Conservation (phyloP, 2,888 invertebrate genomes). For the Leptinotarsa tumamoca region DNA sequence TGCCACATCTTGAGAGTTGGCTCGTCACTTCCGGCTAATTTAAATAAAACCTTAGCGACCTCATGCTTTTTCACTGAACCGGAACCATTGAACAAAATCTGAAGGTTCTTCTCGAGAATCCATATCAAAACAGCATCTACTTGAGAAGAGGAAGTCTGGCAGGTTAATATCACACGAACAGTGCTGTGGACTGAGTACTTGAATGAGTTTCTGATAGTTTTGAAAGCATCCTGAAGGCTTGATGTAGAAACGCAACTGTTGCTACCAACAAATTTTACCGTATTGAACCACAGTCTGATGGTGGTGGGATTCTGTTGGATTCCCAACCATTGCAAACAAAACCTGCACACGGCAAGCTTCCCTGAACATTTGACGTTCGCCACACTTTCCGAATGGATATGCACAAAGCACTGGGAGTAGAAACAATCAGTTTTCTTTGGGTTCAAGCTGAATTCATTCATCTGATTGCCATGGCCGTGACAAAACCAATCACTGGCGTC, state of each 20-base stretch:
- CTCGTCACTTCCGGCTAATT: slow-evolving; percentile 67
- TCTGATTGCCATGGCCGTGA: slow-evolving; percentile 65
- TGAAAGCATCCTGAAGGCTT: slow-evolving; percentile 69
- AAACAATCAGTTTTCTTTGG: slow-evolving; percentile 71
- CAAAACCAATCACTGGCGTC: slow-evolving; percentile 78
- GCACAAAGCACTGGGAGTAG: slow-evolving; percentile 71
- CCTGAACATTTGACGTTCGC: slow-evolving; percentile 67
- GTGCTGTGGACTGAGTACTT: slow-evolving; percentile 69
- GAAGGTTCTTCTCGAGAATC: slow-evolving; percentile 73
- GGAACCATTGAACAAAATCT: slow-evolving; percentile 64
- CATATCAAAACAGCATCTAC: slow-evolving; percentile 72
- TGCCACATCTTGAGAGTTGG: slow-evolving; percentile 70
- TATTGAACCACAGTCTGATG: slow-evolving; percentile 72
- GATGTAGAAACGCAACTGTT: slow-evolving; percentile 51
- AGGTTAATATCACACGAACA: slow-evolving; percentile 71
- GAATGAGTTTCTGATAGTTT: slow-evolving; percentile 69
- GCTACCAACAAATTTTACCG: slow-evolving; percentile 65
- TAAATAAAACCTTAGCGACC: slow-evolving; percentile 72
- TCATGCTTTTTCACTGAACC: slow-evolving; percentile 63
- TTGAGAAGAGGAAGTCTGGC: slow-evolving; percentile 64
- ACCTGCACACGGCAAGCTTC: slow-evolving; percentile 70
- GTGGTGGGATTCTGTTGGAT: slow-evolving; percentile 64
- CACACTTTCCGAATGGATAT: slow-evolving; percentile 61
- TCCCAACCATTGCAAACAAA: slow-evolving; percentile 73
- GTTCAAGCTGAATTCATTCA: slow-evolving; percentile 58